Percentiles rank a stretch among this genome's conserved stretches.
Evolutionary conservation across 2,888 invertebrate species (phyloP).

Genomic region (Gymnocheta viridis): DNA sequence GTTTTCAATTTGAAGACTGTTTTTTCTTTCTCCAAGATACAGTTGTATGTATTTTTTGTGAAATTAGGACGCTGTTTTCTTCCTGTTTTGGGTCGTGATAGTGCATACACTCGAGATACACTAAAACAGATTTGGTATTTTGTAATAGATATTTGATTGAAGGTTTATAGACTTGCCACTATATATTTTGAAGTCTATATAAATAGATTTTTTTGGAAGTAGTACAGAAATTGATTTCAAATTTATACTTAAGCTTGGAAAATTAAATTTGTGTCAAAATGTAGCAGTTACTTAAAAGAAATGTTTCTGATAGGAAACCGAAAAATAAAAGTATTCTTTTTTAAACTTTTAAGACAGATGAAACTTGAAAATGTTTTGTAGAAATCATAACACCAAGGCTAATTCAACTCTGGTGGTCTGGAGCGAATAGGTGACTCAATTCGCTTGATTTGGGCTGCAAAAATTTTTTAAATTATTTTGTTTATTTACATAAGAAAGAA

Average conservation of each 20-base stretch:
- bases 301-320: neutral
- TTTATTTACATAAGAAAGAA: too few species aligned
- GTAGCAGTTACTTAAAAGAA: neutral
- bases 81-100: slow-evolving; percentile 39
- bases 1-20: slow-evolving; percentile 49
- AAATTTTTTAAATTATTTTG: too few species aligned
- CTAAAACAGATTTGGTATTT: slow-evolving; percentile 40
- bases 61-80: slow-evolving; percentile 32
- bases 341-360: neutral
- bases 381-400: too few species aligned
- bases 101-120: slow-evolving; percentile 44
- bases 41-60: slow-evolving; percentile 3
- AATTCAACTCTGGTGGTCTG: too few species aligned
- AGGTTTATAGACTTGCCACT: slow-evolving; percentile 66
- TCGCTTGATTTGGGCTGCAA: too few species aligned
- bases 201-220: neutral
- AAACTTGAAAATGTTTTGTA: too few species aligned
- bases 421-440: too few species aligned
- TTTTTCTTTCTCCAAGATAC: neutral
- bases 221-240: slow-evolving; percentile 57
- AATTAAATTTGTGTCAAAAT: slow-evolving; percentile 47
- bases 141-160: slow-evolving; percentile 69
- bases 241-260: slow-evolving; percentile 38
- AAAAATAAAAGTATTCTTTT: too few species aligned
- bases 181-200: slow-evolving; percentile 36